phyloP scores from a whole-genome alignment of 2,113 vertebrate genomes.

The Mirza zaza region DNA sequence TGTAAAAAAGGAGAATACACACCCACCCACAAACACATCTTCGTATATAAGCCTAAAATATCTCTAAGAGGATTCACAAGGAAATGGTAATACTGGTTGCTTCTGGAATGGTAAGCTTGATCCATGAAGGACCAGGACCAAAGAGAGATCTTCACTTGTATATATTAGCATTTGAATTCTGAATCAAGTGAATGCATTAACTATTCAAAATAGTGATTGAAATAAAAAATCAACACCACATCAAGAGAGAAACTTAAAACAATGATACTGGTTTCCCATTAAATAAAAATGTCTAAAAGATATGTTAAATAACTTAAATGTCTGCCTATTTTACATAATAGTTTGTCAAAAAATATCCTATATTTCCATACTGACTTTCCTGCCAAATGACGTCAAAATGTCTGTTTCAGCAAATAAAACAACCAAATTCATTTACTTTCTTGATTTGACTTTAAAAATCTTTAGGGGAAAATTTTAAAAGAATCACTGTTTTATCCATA shows the following conservation, averaged over 20 bases:
- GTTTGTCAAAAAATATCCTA: conserved; percentile 42
- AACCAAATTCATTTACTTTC: conserved; percentile 56
- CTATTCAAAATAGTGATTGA: conserved; percentile 3
- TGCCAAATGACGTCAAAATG: conserved; percentile 50
- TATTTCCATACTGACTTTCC: conserved; percentile 31
- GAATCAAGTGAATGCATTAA: neutral
- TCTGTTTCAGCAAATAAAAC: conserved; percentile 64
- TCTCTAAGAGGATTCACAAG: neutral
- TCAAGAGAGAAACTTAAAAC: neutral
- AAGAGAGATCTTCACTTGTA: neutral
- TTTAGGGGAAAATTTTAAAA: conserved; percentile 58
- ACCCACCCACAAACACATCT: neutral
- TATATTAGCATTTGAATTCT: neutral
- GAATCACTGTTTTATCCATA: conserved; percentile 54
- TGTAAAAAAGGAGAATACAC: neutral
- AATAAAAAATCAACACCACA: neutral
- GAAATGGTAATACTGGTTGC: neutral
- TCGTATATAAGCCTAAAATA: neutral
- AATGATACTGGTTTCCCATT: neutral
- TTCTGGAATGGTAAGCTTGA: neutral
- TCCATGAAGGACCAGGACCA: neutral
- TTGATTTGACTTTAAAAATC: conserved; percentile 67
- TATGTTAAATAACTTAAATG: conserved; percentile 49
- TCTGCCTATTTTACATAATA: conserved; percentile 52
- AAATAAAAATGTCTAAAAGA: conserved; percentile 15